phyloP scores from a whole-genome alignment of 2,797 vertebrate species.

The Sphenodon punctatus region DNA sequence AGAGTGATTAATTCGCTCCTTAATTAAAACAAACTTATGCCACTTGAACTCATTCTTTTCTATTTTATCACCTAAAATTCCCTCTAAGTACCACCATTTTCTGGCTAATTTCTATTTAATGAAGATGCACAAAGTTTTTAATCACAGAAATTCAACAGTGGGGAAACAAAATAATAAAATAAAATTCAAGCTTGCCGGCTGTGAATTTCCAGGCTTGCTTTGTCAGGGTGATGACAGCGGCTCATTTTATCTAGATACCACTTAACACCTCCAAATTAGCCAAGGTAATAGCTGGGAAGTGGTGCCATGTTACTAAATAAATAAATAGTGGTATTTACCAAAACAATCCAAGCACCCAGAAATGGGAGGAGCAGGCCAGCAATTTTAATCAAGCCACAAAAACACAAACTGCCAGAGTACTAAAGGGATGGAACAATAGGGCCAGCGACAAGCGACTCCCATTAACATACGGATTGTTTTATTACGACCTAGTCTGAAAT shows the following conservation, averaged over 20 bases:
- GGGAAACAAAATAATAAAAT: too few relatives aligned
- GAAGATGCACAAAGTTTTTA: conserved; percentile 85
- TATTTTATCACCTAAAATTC: conserved; percentile 84
- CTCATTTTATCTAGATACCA: background rate
- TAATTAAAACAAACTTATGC: conserved; percentile 85
- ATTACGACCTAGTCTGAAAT: conserved; percentile 62
- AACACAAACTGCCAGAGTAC: background rate
- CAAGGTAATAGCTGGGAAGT: too few relatives aligned
- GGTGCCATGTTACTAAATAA: background rate
- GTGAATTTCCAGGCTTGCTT: background rate
- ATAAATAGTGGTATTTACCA: background rate
- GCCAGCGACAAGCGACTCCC: background rate
- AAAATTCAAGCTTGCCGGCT: conserved; percentile 59
- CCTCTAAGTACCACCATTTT: conserved; percentile 81
- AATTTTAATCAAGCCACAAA: background rate
- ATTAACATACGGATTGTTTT: conserved; percentile 53
- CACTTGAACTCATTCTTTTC: conserved; percentile 84
- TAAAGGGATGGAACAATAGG: background rate
- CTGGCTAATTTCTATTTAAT: conserved; percentile 84
- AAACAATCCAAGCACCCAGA: background rate
- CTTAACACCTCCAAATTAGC: background rate
- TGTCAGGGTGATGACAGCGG: background rate
- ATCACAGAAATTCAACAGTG: conserved; percentile 78
- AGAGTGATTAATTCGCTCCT: conserved; percentile 82
- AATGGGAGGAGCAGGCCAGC: background rate